phyloP scores from a whole-genome alignment of 2,888 invertebrate genomes.

The Andrena flavipes region DNA sequence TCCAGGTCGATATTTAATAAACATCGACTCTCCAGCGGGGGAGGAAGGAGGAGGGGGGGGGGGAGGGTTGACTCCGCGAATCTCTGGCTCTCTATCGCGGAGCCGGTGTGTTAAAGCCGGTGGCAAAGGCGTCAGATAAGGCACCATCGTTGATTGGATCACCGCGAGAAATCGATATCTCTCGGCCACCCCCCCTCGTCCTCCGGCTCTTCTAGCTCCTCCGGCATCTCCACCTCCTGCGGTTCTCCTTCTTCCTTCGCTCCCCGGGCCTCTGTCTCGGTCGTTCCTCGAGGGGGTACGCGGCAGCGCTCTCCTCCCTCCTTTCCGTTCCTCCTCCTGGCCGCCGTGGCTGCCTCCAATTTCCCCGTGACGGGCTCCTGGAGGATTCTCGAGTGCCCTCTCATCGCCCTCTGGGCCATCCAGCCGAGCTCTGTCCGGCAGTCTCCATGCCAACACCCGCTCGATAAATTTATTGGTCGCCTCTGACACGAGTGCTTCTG shows the following conservation, averaged over 20 bases:
- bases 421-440: constrained; percentile 83
- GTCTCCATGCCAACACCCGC: constrained; percentile 85
- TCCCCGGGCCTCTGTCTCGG: constrained; percentile 56
- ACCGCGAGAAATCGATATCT: constrained; percentile 83
- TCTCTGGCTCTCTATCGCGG: constrained; percentile 18
- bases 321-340: constrained; percentile 64
- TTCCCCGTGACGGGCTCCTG: constrained; percentile 83
- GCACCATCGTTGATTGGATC: constrained; percentile 84
- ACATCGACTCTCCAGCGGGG: neutral
- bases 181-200: constrained; percentile 60
- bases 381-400: constrained; percentile 84
- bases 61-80: neutral
- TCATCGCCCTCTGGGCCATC: constrained; percentile 83
- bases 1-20: constrained; percentile 17
- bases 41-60: neutral
- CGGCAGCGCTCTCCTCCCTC: constrained; percentile 28
- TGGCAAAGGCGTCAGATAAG: constrained; percentile 79
- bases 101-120: constrained; percentile 62
- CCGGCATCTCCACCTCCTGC: neutral
- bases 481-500: constrained; percentile 77
- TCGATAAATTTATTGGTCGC: constrained; percentile 85
- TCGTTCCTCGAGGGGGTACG: constrained; percentile 57
- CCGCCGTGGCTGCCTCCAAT: constrained; percentile 79
- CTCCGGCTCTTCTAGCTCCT: constrained; percentile 35
- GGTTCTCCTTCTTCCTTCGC: constrained; percentile 22